phyloP scores from a whole-genome alignment of 2,888 invertebrate genomes.

The Agonopterix arenella region DNA sequence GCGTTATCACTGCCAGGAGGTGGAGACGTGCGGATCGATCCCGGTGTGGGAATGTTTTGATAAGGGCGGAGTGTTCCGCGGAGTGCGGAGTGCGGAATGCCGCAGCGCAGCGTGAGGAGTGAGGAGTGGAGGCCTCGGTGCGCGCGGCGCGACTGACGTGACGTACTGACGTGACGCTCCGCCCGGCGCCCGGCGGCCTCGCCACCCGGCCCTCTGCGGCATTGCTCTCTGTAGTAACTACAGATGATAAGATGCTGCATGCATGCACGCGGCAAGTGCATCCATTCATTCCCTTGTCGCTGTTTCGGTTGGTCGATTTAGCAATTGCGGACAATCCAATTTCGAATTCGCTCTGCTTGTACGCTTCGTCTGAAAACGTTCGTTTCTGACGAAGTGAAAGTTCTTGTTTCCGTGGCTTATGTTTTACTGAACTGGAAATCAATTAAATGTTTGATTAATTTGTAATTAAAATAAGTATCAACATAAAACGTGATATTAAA shows the following conservation, averaged over 20 bases:
- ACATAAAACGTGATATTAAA: no score
- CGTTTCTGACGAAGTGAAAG: no score
- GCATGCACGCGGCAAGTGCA: slow-evolving; percentile 47
- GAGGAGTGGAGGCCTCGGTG: slow-evolving; percentile 42
- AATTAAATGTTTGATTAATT: no score
- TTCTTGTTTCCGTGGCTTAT: neutral
- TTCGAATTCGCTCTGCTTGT: neutral
- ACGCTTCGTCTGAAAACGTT: neutral
- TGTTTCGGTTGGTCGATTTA: neutral
- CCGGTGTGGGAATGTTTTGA: slow-evolving; percentile 57
- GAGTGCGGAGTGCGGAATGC: slow-evolving; percentile 19
- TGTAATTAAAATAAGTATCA: no score
- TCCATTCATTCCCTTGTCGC: slow-evolving; percentile 43
- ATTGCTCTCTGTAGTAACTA: slow-evolving; percentile 5
- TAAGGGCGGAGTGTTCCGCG: slow-evolving; percentile 46
- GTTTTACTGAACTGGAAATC: neutral
- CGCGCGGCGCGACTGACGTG: slow-evolving; percentile 59
- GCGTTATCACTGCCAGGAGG: slow-evolving; percentile 6
- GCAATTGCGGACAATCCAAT: neutral
- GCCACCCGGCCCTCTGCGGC: slow-evolving; percentile 8
- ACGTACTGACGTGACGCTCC: slow-evolving; percentile 10
- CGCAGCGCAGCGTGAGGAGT: slow-evolving; percentile 10
- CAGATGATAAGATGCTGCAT: slow-evolving; percentile 20
- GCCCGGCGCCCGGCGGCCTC: slow-evolving; percentile 10
- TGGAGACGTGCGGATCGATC: slow-evolving; percentile 67